Percentiles rank a stretch among this genome's conserved stretches.
phyloP scores from a whole-genome alignment of 64 coral and sea anemone species.

The Actinia equina region DNA sequence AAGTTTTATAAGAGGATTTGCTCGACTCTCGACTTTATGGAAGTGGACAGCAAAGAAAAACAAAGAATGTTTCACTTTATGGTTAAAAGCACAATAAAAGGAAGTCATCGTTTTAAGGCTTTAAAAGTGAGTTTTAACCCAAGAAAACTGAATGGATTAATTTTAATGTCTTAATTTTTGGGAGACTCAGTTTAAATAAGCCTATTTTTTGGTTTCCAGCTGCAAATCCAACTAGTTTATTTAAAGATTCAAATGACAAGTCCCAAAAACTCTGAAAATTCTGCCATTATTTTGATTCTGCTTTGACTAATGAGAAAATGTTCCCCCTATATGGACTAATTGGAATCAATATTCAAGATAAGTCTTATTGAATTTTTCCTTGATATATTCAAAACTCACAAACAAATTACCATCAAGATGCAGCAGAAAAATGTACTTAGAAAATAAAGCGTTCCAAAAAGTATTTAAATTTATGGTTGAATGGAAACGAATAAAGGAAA shows the following conservation, averaged over 20 bases:
- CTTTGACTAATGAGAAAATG: not conserved
- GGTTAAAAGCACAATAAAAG: not conserved
- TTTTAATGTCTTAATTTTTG: not conserved
- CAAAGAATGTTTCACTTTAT: not conserved
- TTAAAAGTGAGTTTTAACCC: not conserved
- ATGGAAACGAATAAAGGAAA: not conserved
- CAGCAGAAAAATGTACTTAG: not conserved
- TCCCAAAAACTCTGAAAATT: not conserved
- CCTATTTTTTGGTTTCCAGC: not conserved
- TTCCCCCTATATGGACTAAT: not conserved
- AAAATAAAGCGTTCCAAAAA: not conserved
- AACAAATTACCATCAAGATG: not conserved
- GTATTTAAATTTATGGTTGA: not conserved
- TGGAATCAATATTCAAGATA: not conserved
- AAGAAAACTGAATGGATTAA: not conserved
- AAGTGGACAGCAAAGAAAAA: constrained; percentile 10
- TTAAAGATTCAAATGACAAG: constrained; percentile 3
- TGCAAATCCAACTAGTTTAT: not conserved
- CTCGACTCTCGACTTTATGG: not conserved
- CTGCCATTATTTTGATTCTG: not conserved
- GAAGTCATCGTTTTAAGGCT: not conserved
- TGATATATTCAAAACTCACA: not conserved
- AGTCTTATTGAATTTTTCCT: not conserved
- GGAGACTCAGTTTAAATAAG: not conserved
- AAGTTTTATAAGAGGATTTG: constrained; percentile 16